phyloP scores from a whole-genome alignment of 2,797 vertebrate species.

The Natrix natrix region DNA sequence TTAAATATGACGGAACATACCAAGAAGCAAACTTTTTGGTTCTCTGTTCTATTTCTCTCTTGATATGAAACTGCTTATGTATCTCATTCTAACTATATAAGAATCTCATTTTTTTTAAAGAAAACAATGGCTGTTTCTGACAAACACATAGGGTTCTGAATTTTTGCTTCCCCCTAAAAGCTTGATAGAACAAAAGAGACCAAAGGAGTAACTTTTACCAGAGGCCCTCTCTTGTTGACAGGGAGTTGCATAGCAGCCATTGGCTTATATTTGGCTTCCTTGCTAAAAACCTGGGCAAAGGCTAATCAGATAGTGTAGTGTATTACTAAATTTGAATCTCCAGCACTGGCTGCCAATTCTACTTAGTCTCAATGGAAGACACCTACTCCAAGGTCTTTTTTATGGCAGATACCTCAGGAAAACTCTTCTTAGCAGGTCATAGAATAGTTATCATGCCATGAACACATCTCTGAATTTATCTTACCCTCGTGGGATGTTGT shows the following conservation, averaged over 20 bases:
- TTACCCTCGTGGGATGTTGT: background rate
- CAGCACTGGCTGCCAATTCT: background rate
- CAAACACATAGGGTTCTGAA: background rate
- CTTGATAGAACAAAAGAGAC: background rate
- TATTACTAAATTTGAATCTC: background rate
- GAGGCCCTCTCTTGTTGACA: background rate
- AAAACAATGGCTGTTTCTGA: background rate
- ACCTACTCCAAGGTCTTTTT: background rate
- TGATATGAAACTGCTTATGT: background rate
- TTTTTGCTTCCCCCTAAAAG: background rate
- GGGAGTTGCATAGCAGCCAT: background rate
- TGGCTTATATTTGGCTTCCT: background rate
- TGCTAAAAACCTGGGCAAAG: background rate
- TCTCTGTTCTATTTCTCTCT: background rate
- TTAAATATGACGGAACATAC: background rate
- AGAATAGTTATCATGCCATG: background rate
- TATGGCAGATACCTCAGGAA: constrained; percentile 7
- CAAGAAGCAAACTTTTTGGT: background rate
- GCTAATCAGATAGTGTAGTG: background rate
- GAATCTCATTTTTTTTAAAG: background rate
- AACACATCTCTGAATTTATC: constrained; percentile 8
- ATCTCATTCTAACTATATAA: background rate
- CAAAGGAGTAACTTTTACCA: background rate
- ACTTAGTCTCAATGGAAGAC: background rate
- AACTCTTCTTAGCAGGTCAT: background rate